phyloP scores from a whole-genome alignment of 1,140 invertebrate genomes.

The Hydropsyche tenuis region DNA sequence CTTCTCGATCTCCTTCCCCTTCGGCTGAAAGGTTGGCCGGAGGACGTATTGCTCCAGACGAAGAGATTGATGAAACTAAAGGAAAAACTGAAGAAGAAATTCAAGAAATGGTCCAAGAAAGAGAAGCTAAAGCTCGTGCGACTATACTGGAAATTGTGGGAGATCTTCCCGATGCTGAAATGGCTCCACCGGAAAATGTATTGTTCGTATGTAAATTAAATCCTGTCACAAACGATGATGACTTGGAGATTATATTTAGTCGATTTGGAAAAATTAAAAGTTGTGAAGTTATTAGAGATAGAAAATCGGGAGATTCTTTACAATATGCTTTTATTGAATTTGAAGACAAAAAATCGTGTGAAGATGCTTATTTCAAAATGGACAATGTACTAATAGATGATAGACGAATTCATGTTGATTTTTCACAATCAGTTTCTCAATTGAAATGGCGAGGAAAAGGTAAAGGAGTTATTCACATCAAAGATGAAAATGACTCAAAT shows the following conservation, averaged over 20 bases:
- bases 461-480: constrained; percentile 67
- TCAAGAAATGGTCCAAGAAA: constrained; percentile 85
- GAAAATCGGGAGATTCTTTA: constrained; percentile 90
- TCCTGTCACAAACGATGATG: constrained; percentile 97
- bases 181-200: constrained; percentile 98
- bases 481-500: constrained; percentile 29
- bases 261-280: constrained; percentile 93
- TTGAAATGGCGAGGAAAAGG: constrained; percentile 88
- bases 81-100: constrained; percentile 86
- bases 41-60: constrained; percentile 92
- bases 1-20: constrained; percentile 87
- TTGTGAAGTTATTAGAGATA: constrained; percentile 98
- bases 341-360: constrained; percentile 92
- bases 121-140: constrained; percentile 94
- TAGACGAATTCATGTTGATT: constrained; percentile 98
- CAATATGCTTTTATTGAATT: constrained; percentile 99
- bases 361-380: constrained; percentile 99
- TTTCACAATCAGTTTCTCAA: constrained; percentile 97
- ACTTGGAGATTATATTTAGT: constrained; percentile 97
- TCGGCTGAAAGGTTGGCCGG: constrained; percentile 79
- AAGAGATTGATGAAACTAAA: constrained; percentile 90
- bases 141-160: constrained; percentile 99
- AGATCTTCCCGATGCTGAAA: constrained; percentile 95
- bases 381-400: constrained; percentile 99
- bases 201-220: constrained; percentile 99